These are phyloP conservation scores for Orgyia antiqua DNA, from an alignment of 2,888 invertebrate genomes.

Conservation along the genomic window DNA sequence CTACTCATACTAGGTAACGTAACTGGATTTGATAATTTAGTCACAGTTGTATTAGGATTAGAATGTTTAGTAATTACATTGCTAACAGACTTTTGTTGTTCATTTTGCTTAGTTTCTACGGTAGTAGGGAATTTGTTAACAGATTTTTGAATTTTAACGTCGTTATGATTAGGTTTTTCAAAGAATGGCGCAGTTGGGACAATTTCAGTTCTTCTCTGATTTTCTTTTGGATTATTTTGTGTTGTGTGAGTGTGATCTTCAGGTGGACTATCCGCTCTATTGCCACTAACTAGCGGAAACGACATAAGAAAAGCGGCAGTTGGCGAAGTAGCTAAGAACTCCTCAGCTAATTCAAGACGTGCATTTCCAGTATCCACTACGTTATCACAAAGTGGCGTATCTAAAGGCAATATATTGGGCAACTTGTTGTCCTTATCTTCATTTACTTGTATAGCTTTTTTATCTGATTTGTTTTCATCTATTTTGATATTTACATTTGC, in stretches of 20 bases:
- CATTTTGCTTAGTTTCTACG: constrained; percentile 38
- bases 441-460: constrained; percentile 29
- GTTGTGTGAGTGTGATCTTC: constrained; percentile 45
- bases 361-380: constrained; percentile 74
- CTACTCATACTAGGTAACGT: constrained; percentile 29
- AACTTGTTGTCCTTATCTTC: constrained; percentile 60
- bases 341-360: constrained; percentile 76
- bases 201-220: constrained; percentile 37
- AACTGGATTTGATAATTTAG: constrained; percentile 34
- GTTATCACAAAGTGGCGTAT: constrained; percentile 59
- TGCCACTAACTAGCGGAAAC: constrained; percentile 83
- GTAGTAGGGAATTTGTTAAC: constrained; percentile 28
- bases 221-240: constrained; percentile 37
- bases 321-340: constrained; percentile 79
- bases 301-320: constrained; percentile 87
- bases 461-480: constrained; percentile 32
- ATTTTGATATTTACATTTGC: constrained; percentile 15
- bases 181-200: constrained; percentile 33
- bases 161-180: constrained; percentile 37
- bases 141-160: constrained; percentile 30
- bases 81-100: constrained; percentile 41
- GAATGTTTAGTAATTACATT: constrained; percentile 34
- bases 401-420: constrained; percentile 47
- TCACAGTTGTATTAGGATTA: constrained; percentile 8
- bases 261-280: constrained; percentile 69